Conservation (phyloP, 2,113 vertebrate species). For the Charadrius vociferus region DNA sequence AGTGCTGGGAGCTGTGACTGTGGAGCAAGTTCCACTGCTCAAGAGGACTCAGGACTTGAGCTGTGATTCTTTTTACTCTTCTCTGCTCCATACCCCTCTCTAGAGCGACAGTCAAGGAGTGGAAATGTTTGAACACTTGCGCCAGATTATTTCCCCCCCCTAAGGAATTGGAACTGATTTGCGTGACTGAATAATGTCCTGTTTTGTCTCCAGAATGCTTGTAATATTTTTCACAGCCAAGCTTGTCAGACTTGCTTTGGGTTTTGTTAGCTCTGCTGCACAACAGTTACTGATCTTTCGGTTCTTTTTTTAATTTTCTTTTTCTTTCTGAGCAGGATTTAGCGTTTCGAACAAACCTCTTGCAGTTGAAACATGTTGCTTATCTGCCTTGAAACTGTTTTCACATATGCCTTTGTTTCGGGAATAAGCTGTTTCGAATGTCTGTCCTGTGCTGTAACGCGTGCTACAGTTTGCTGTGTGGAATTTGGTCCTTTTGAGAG, state of each 20-base stretch:
- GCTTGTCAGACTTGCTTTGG: constrained; percentile 1
- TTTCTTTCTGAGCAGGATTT: background rate
- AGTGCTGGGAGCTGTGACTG: background rate
- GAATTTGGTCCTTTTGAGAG: background rate
- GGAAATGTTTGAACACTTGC: background rate
- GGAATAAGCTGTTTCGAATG: background rate
- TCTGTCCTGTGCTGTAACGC: constrained; percentile 41
- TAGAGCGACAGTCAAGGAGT: background rate
- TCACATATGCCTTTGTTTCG: constrained; percentile 59
- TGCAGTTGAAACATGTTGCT: constrained; percentile 36
- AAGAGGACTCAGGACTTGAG: background rate
- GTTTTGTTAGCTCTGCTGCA: constrained; percentile 17
- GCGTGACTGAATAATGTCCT: background rate
- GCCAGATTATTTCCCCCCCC: background rate
- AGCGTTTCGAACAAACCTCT: constrained; percentile 18
- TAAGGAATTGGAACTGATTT: background rate
- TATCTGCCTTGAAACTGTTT: constrained; percentile 65
- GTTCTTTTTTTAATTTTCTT: background rate
- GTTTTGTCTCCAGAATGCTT: constrained; percentile 4
- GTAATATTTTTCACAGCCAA: constrained; percentile 1
- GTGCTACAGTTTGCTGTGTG: constrained; percentile 38
- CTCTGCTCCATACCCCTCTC: background rate
- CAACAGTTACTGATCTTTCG: background rate
- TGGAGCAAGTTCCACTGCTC: background rate
- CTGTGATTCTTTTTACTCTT: background rate